Conservation (phyloP, 2,888 invertebrate species). For the Callimorpha dominula region DNA sequence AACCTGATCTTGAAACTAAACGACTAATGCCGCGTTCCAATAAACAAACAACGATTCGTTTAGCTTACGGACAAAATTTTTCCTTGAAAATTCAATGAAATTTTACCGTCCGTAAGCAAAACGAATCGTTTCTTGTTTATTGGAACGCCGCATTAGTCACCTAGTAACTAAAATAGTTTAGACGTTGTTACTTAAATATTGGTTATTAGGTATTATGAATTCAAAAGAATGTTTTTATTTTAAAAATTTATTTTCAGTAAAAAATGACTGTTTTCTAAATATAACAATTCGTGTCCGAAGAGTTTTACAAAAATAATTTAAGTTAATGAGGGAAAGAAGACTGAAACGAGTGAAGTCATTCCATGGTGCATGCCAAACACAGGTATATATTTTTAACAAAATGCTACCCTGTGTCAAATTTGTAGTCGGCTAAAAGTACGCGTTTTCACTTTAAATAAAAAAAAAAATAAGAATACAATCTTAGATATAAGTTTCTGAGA, state of each 20-base stretch:
- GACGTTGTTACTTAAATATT: background rate
- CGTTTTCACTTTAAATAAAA: constrained; percentile 51
- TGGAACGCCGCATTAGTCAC: too few species aligned
- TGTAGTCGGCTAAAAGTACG: constrained; percentile 43
- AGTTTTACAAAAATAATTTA: constrained; percentile 44
- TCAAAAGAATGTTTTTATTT: constrained; percentile 30
- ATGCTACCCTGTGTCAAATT: constrained; percentile 74
- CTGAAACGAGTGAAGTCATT: constrained; percentile 46
- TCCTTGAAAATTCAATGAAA: too few species aligned
- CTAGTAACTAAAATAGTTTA: background rate
- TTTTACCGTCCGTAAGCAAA: too few species aligned
- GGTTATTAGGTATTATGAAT: background rate
- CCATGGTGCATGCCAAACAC: constrained; percentile 64
- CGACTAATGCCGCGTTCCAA: too few species aligned
- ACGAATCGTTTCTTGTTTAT: too few species aligned
- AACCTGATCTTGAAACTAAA: too few species aligned
- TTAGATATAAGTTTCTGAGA: background rate
- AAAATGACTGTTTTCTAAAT: constrained; percentile 56
- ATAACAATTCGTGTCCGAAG: constrained; percentile 38
- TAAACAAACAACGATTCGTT: too few species aligned
- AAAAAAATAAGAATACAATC: background rate
- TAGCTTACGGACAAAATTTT: too few species aligned
- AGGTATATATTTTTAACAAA: constrained; percentile 75
- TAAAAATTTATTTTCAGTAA: constrained; percentile 50
- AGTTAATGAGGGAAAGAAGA: constrained; percentile 19